Evolutionary conservation across 2,797 vertebrate genomes (phyloP), one percentile per base, ranked within the genome.

Genomic region (Phataginus tricuspis): DNA sequence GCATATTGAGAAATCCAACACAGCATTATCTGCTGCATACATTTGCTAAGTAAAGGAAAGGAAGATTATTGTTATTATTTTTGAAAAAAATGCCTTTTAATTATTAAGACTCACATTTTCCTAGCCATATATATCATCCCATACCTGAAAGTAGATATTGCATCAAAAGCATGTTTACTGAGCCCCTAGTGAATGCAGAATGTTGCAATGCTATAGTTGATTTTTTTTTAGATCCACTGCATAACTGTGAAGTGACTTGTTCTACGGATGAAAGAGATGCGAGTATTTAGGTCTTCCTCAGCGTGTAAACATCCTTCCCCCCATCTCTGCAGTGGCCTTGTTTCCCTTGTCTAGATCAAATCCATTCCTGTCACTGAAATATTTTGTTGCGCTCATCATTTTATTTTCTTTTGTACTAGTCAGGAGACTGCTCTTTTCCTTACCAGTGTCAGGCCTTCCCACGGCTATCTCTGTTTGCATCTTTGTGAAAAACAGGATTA

Each of bases 191-290:
- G 45, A 94, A 75, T 75, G 94, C 3, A 11, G 77, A 96, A 90
- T 71, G 63, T 59, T 90, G 37, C 59, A 83, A 63, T 96, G 96
- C 69, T 97, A 64, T 53, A 96, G 83, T 82, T 94, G 95, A 97
- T 95, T 96, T 93, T 78, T 95, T 83, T 51, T 42, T 95, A 96
- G 88, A 91, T 90, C 63, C 71, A 23, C 82, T 85, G 96, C 45
- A 77, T 91, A 97, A 96, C 34, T 29, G 91, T 97, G 91, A 34
- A 85, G 94, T 94, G 61, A n/a, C 96, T 75, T 87, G 86, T 94
- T 86, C 88, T 78, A 91, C 59, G 84, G 72, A 91, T 74, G 94
- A 92, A 89, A 96, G 94, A 94, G 53, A 95, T 94, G 94, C 77
- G 97, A 90, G 79, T 82, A 88, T 90, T 94, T 89, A 64, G 45